Conservation (phyloP, 1,140 invertebrate species). For the Lucilia sericata region DNA sequence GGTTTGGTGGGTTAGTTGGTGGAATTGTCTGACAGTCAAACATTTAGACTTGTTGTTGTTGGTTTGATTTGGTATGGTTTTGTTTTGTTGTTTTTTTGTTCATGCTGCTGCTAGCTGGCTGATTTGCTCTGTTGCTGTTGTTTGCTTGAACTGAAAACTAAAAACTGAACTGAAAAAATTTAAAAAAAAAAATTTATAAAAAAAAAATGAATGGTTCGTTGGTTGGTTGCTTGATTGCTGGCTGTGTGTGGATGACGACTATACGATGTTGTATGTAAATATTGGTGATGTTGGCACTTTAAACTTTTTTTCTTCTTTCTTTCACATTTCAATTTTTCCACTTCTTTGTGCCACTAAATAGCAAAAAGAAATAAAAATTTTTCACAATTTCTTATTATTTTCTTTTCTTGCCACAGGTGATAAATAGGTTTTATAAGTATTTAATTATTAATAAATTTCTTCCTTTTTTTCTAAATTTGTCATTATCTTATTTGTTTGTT, state of each 20-base stretch:
- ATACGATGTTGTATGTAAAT: conserved; percentile 37
- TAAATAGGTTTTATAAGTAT: too few relatives aligned
- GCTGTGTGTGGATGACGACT: conserved; percentile 3
- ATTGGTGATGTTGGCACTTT: conserved; percentile 43
- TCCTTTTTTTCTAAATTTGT: too few relatives aligned
- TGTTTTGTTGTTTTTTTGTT: neutral
- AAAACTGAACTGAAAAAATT: conserved; percentile 22
- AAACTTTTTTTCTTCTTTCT: conserved; percentile 30
- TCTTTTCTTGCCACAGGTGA: too few relatives aligned
- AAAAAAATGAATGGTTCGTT: neutral
- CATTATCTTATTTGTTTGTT: too few relatives aligned
- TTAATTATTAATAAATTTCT: too few relatives aligned
- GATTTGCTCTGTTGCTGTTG: too few relatives aligned
- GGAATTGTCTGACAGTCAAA: neutral
- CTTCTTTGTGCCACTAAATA: neutral
- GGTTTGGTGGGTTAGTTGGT: neutral
- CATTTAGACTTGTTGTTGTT: neutral
- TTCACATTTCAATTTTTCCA: neutral
- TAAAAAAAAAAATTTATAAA: neutral
- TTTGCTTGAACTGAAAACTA: neutral
- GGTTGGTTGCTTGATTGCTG: neutral
- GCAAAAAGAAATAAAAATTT: neutral
- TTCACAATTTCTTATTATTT: too few relatives aligned
- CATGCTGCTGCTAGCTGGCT: too few relatives aligned
- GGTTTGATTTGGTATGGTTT: neutral